A percentile compares a stretch with the other conserved stretches of the same genome.
phyloP scores from a whole-genome alignment of 2,888 invertebrate genomes.

The Toxonevra muliebris region DNA sequence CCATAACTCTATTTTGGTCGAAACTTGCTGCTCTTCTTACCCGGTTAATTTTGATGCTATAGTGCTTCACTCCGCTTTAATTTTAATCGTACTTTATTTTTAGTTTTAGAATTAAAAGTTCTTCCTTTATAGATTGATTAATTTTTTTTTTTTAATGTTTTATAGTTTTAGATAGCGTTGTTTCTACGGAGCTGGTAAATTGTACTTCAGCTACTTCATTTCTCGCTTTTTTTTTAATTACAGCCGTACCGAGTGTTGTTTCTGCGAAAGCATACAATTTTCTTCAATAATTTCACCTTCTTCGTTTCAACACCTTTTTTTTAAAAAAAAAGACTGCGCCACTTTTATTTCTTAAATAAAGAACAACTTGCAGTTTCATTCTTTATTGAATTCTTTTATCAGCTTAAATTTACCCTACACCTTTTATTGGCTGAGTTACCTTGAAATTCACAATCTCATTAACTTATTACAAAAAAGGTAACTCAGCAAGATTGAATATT shows the following conservation, averaged over 20 bases:
- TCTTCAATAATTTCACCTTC: not conserved
- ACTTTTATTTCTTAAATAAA: too few relatives aligned
- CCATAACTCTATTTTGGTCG: too few relatives aligned
- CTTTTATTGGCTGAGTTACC: not conserved
- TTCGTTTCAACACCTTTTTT: constrained; percentile 7
- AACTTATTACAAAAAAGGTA: not conserved
- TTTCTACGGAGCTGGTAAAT: not conserved
- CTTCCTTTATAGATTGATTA: too few relatives aligned
- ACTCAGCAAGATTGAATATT: too few relatives aligned
- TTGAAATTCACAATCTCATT: not conserved
- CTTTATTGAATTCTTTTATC: not conserved
- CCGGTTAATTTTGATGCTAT: not conserved
- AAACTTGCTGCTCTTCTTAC: not conserved
- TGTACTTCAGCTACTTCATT: not conserved
- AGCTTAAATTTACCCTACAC: not conserved
- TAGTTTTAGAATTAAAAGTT: too few relatives aligned
- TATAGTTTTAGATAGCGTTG: not conserved
- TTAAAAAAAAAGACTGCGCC: too few relatives aligned
- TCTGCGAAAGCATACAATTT: not conserved
- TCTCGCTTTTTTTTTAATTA: not conserved
- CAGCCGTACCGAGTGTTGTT: constrained; percentile 5
- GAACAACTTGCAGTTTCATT: not conserved
- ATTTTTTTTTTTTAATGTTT: not conserved
- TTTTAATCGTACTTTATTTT: not conserved
- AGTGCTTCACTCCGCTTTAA: too few relatives aligned